Base-by-base conservation (phyloP, 2,113 vertebrate genomes). In the Poeciliopsis prolifica region DNA sequence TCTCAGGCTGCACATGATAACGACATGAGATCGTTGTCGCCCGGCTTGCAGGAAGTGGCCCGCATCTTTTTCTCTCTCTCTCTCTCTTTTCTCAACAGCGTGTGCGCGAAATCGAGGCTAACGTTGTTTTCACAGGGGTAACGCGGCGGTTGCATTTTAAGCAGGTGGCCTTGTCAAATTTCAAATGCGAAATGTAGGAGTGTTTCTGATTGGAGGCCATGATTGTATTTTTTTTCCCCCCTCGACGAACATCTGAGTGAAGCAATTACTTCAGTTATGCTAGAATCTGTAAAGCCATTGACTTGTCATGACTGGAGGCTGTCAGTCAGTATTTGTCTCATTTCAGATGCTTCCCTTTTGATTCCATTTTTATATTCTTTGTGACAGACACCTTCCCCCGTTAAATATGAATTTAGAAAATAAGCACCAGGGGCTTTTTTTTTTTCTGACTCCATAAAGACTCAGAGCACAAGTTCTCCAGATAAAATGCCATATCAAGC, bases 321-420 rank as follows among this genome's bases (percentile, higher is more conserved):
- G 26, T 0, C 24, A 22, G 35, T 87, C 17, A 4, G 82, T 87
- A 75, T 82, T 82, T 87, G 65, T 88, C 68, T 73, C 82, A 87
- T 88, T 87, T 86, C 19, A 80, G 35, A 72, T 14, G 4, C 72
- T 77, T 70, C 63, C 72, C 65, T 79, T 88, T 60, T 33, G 48
- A 74, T 76, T 78, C 61, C 19, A 44, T 48, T 48, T 42, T 48
- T 17, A 48, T 48, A 77, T 84, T 82, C 17, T 35, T 65, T 31
- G 71, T 15, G 15, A 76, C 77, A 60, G 71, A 77, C 68, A 54
- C 11, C 7, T 77, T 72, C 10, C 35, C 61, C 64, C n/a, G 10
- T 60, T 1, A 28, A 4, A 2, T 67, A 77, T 78, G 70, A 67
- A 83, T 80, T 74, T 44, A 74, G 58, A 80, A 37, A 58, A 68